Conservation (phyloP, 2,113 vertebrate species). For the Herpetotheres cachinnans region DNA sequence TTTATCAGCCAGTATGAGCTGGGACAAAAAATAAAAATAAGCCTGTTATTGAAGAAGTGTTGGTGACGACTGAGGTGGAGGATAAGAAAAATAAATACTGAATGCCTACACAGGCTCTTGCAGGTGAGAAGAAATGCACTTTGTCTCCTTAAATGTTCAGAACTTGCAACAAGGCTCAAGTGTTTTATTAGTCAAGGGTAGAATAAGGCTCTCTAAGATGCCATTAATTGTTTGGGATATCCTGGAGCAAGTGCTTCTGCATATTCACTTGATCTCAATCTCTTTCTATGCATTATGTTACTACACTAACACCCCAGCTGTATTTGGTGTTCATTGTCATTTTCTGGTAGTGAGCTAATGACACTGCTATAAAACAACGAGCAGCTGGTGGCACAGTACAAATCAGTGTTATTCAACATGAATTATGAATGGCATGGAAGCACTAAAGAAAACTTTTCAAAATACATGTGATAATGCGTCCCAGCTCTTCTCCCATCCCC, state of each 20-base stretch:
- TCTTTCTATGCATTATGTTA: background rate
- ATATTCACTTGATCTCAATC: background rate
- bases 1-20: background rate
- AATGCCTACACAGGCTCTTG: background rate
- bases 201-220: background rate
- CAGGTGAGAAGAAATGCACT: background rate
- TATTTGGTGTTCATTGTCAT: background rate
- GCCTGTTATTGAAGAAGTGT: background rate
- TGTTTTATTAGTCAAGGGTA: background rate
- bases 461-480: background rate
- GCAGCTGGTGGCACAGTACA: slow-evolving; percentile 22
- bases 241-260: background rate
- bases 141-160: background rate
- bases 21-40: background rate
- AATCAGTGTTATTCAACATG: background rate
- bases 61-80: background rate
- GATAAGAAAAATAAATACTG: background rate
- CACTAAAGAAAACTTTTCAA: background rate
- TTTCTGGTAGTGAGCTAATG: background rate
- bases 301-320: background rate
- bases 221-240: background rate
- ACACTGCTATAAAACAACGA: background rate
- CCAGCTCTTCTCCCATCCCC: background rate
- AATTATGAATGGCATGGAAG: slow-evolving; percentile 12
- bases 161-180: background rate